Conservation (phyloP, 2,797 vertebrate genomes). For the Ceryle rudis region DNA sequence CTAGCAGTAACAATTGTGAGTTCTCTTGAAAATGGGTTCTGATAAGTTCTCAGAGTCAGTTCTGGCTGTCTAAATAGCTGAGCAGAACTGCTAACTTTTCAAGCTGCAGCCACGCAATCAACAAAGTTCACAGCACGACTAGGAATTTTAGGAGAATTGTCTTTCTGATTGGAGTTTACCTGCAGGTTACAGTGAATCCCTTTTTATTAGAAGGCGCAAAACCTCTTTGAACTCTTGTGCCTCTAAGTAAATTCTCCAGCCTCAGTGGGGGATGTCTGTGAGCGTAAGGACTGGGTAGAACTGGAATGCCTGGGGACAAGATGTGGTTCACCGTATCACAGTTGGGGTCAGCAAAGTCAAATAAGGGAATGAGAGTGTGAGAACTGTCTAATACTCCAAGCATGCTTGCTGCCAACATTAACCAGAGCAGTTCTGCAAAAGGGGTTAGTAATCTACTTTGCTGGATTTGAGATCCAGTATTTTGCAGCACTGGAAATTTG, state of each 20-base stretch:
- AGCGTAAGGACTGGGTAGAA: not conserved
- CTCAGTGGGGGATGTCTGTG: not conserved
- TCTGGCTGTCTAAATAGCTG: not conserved
- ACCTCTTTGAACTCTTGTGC: not conserved
- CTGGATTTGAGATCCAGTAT: not conserved
- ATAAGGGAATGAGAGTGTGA: conserved; percentile 10
- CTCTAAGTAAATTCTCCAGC: not conserved
- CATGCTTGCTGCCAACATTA: conserved; percentile 3
- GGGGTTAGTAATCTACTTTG: not conserved
- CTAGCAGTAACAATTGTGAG: not conserved
- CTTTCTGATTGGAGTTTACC: not conserved
- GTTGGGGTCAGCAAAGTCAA: not conserved
- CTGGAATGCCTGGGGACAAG: not conserved
- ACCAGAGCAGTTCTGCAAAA: not conserved
- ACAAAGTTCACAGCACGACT: not conserved
- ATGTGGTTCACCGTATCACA: not conserved
- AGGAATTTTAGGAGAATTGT: not conserved
- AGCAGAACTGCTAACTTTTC: not conserved
- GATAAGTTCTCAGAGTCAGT: accelerated
- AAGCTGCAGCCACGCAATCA: not conserved
- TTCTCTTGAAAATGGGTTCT: not conserved
- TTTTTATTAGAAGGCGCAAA: not conserved
- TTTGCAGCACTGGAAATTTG: not conserved
- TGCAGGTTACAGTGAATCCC: not conserved
- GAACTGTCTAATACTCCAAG: conserved; percentile 1